phyloP scores from a whole-genome alignment of 2,797 vertebrate genomes.

The Moxostoma hubbsi region DNA sequence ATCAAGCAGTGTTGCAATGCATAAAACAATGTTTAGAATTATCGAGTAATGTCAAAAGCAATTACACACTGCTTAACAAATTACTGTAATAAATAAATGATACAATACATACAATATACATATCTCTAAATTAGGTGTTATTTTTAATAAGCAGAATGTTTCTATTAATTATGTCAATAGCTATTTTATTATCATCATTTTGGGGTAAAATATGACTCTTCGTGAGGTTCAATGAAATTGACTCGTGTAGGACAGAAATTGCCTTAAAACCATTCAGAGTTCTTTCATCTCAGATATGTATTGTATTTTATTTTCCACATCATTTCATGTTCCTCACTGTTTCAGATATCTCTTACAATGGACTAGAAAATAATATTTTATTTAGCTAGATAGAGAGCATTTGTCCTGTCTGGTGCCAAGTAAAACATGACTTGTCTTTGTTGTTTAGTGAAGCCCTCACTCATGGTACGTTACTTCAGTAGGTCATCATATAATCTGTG shows the following conservation, averaged over 20 bases:
- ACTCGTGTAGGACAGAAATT: slow-evolving; percentile 62
- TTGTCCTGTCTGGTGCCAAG: slow-evolving; percentile 39
- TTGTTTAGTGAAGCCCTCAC: background rate
- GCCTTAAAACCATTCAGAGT: slow-evolving; percentile 62
- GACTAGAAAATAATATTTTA: slow-evolving; percentile 39
- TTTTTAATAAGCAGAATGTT: too few relatives aligned
- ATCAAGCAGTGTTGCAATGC: too few relatives aligned
- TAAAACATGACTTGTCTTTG: background rate
- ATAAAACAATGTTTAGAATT: too few relatives aligned
- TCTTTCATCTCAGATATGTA: slow-evolving; percentile 24
- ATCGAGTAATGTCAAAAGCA: too few relatives aligned
- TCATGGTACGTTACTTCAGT: background rate
- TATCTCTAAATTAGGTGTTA: too few relatives aligned
- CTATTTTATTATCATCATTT: too few relatives aligned
- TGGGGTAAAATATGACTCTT: too few relatives aligned
- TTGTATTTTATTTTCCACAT: slow-evolving; percentile 56
- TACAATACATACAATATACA: too few relatives aligned
- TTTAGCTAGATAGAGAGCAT: slow-evolving; percentile 22
- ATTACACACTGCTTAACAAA: too few relatives aligned
- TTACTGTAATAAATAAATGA: too few relatives aligned
- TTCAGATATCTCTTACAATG: background rate
- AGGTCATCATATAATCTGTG: background rate
- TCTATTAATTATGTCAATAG: too few relatives aligned
- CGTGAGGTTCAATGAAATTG: background rate
- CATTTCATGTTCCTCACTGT: slow-evolving; percentile 35